phyloP scores from a whole-genome alignment of 2,113 vertebrate species.

The Myrmophylax atrothorax region DNA sequence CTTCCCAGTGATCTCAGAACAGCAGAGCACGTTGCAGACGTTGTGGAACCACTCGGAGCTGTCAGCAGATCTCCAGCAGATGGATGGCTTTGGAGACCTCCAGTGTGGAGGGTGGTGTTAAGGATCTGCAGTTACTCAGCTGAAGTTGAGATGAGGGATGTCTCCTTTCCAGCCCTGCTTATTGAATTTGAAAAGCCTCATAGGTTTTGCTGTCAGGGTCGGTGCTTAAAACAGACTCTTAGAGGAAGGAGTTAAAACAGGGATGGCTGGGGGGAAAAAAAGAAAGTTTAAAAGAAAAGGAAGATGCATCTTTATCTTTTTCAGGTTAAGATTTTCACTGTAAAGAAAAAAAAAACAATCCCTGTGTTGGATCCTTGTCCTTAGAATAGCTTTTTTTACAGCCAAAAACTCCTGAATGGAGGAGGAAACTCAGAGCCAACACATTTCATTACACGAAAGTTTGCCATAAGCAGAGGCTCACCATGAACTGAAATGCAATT shows the following conservation, averaged over 20 bases:
- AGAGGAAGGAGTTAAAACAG: conserved; percentile 50
- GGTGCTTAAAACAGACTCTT: conserved; percentile 31
- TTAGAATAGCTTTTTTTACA: neutral
- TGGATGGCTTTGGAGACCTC: conserved; percentile 49
- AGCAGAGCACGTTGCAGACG: neutral
- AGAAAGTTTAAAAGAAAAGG: conserved; percentile 38
- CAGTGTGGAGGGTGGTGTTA: conserved; percentile 36
- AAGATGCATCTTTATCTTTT: conserved; percentile 59
- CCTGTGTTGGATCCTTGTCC: neutral
- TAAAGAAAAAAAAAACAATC: neutral
- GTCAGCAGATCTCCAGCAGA: conserved; percentile 33
- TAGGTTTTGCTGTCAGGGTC: conserved; percentile 66
- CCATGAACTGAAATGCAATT: neutral
- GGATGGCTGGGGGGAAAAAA: neutral
- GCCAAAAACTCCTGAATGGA: neutral
- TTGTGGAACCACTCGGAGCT: conserved; percentile 43
- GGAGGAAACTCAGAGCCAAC: neutral
- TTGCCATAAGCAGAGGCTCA: neutral
- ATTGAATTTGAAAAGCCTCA: conserved; percentile 73
- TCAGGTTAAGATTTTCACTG: conserved; percentile 13
- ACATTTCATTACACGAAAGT: neutral
- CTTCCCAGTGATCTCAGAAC: neutral
- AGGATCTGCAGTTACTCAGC: conserved; percentile 49
- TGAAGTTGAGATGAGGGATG: conserved; percentile 62
- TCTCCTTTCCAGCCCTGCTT: conserved; percentile 47